These are phyloP conservation scores for Dromaius novaehollandiae DNA, from an alignment of 2,113 vertebrate species.

Conservation along the genomic window DNA sequence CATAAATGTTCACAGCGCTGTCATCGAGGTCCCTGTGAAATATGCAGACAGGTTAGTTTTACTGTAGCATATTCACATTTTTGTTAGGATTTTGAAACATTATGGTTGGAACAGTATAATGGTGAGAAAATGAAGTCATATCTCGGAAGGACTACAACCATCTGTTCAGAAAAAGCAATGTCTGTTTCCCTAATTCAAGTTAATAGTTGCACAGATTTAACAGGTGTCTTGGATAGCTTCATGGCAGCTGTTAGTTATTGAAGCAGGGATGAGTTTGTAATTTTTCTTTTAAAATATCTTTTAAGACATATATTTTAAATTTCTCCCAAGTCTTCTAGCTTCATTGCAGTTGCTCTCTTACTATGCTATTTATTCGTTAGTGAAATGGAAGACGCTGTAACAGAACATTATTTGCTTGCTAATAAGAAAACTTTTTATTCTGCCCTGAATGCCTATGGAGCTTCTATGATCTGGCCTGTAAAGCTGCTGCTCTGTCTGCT, in stretches of 20 bases:
- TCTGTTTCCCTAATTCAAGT: not conserved
- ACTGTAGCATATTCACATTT: not conserved
- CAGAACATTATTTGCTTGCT: not conserved
- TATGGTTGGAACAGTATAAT: not conserved
- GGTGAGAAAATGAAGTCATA: not conserved
- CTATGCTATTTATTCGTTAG: not conserved
- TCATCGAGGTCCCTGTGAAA: slow-evolving; percentile 93
- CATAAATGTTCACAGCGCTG: slow-evolving; percentile 96
- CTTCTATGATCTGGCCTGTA: not conserved
- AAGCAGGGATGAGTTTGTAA: not conserved
- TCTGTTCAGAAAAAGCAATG: not conserved
- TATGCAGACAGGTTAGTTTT: slow-evolving; percentile 89
- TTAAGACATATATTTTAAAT: not conserved
- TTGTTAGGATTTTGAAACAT: not conserved
- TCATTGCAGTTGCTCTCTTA: not conserved
- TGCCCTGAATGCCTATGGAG: not conserved
- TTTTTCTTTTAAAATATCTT: not conserved
- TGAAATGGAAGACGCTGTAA: not conserved
- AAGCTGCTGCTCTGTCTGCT: not conserved
- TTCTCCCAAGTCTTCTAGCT: not conserved
- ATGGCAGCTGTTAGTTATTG: not conserved
- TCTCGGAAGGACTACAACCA: not conserved
- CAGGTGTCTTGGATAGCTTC: not conserved
- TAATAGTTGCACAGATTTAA: not conserved
- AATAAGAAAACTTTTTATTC: not conserved